Evolutionary conservation across 1,140 invertebrate genomes (phyloP).

Genomic region (Metaphire vulgaris): DNA sequence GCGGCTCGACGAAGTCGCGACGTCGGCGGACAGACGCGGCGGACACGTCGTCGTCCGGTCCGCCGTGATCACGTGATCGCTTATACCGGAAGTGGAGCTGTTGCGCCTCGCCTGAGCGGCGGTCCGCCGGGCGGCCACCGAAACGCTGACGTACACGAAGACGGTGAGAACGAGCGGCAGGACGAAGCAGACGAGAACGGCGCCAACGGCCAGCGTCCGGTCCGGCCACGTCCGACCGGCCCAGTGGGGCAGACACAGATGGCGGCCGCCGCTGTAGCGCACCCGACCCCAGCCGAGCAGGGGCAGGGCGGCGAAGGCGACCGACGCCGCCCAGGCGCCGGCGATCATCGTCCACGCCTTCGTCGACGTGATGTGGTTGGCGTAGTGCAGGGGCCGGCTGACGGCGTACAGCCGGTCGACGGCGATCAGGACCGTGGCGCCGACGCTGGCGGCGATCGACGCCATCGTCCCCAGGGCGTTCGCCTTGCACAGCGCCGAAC

Average conservation of each 20-base stretch:
- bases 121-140: slow-evolving; percentile 64
- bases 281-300: slow-evolving; percentile 45
- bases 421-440: background rate
- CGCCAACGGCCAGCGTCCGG: slow-evolving; percentile 37
- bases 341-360: slow-evolving; percentile 65
- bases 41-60: slow-evolving; percentile 21
- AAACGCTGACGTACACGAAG: slow-evolving; percentile 67
- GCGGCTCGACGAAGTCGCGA: slow-evolving; percentile 16
- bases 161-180: slow-evolving; percentile 62
- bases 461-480: background rate
- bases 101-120: slow-evolving; percentile 63
- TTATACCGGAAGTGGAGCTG: slow-evolving; percentile 53
- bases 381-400: slow-evolving; percentile 45
- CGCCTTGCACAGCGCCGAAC: background rate
- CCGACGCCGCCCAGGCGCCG: slow-evolving; percentile 57
- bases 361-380: slow-evolving; percentile 65
- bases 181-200: slow-evolving; percentile 55
- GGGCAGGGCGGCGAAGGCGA: slow-evolving; percentile 41
- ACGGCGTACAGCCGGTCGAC: slow-evolving; percentile 63
- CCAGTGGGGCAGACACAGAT: slow-evolving; percentile 44
- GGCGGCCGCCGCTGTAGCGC: slow-evolving; percentile 42
- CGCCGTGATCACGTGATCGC: slow-evolving; percentile 36
- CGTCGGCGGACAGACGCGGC: slow-evolving; percentile 20
- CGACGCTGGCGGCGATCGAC: background rate
- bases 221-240: slow-evolving; percentile 33